Evolutionary conservation across 1,140 invertebrate genomes (phyloP).

Genomic region (Maconellicoccus hirsutus): DNA sequence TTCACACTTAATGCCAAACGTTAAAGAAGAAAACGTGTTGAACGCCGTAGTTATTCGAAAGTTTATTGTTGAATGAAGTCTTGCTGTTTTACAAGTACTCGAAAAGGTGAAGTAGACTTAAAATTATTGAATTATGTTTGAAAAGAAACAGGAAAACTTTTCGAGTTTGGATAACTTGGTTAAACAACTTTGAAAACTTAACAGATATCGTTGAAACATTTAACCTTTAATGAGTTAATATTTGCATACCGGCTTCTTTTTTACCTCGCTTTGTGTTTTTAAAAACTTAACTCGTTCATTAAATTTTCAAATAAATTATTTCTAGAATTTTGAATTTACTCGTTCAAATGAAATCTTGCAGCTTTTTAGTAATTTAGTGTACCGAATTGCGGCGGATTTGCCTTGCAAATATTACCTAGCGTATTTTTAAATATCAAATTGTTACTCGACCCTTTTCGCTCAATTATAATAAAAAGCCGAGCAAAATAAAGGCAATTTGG

Average conservation of each 20-base stretch:
- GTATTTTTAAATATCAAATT: too few species aligned
- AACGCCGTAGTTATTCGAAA: background rate
- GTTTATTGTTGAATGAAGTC: slow-evolving; percentile 5
- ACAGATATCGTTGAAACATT: background rate
- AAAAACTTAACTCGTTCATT: background rate
- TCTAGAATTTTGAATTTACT: background rate
- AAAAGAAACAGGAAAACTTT: background rate
- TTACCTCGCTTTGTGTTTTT: background rate
- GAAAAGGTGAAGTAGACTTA: background rate
- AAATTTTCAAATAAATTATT: slow-evolving; percentile 1
- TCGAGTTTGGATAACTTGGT: background rate
- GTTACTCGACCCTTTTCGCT: too few species aligned
- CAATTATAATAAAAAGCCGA: too few species aligned
- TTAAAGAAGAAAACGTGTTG: background rate
- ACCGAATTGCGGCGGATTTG: too few species aligned
- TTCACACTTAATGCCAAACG: background rate
- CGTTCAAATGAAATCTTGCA: background rate
- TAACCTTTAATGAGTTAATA: slow-evolving; percentile 9
- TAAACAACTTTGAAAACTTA: slow-evolving; percentile 9
- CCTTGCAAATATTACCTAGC: too few species aligned
- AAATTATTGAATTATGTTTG: slow-evolving; percentile 1
- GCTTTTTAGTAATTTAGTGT: too few species aligned
- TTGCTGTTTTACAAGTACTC: background rate
- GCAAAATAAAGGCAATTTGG: too few species aligned
- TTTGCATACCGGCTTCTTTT: background rate